Evolutionary conservation across 2,797 vertebrate genomes (phyloP), one percentile per base, ranked within the genome.

Genomic region (Ambastaia sidthimunki): DNA sequence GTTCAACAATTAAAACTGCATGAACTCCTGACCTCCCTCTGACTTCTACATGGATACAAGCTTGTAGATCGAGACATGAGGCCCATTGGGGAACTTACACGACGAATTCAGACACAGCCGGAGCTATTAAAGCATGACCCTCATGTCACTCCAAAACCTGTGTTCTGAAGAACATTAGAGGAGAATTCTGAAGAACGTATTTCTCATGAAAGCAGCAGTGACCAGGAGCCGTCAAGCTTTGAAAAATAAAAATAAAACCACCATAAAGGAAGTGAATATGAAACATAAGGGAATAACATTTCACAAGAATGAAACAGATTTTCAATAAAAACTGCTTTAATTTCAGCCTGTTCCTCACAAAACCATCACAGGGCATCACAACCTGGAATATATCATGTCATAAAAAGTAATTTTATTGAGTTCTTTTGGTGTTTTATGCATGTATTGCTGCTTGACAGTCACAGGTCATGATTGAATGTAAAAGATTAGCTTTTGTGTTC

Each of bases 1-100:
- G 19, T 75, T 65, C 68, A 44, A 77, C 80, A 82, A 93, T 94
- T 92, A 92, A 93, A 90, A 86, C 89, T 92, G 89, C 90, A 92
- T 93, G 90, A 92, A 92, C 87, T 85, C 63, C n/a, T 92, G 92
- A 93, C 90, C 92, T 90, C 86, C 62, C 79, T 25, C 65, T 91
- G 91, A 92, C 90, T 88, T 85, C 74, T 84, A 72, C 47, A 71
- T 62, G 50, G 48, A 76, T 52, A 67, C 54, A 55, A 12, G 54
- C 11, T 0, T 19, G 57, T 2, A n/a, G 5, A 63, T 2, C 75
- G 7, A 60, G 48, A 80, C 72, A n/a, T 34, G 28, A 55, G 50
- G 16, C 48, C 63, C 18, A 0, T 23, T 3, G 31, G 19, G 66
- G 52, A 71, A 71, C 54, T 55, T 59, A 80, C 23, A 28, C 63